A percentile compares a stretch with the other conserved stretches of the same genome.
Evolutionary conservation across 35 echinoderm and acorn worm species (phyloP).

Genomic region (Antedon bifida): DNA sequence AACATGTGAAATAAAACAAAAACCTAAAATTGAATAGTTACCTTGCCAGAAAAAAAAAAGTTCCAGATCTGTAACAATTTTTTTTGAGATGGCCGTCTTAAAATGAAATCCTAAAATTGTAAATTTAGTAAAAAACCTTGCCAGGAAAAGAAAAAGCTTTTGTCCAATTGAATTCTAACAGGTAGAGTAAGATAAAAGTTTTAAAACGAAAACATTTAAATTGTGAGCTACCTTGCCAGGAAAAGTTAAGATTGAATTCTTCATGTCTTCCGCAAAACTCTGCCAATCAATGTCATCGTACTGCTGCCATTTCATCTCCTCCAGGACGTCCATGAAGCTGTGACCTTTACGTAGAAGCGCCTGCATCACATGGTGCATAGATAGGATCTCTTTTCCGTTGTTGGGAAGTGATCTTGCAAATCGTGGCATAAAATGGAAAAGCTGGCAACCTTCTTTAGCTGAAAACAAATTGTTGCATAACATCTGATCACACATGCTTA

Average conservation of each 20-base stretch:
- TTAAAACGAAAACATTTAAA: background rate
- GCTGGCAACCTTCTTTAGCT: slow-evolving; percentile 33
- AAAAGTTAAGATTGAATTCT: slow-evolving; percentile 45
- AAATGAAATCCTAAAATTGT: no score
- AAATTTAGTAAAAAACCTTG: no score
- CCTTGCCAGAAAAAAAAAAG: no score
- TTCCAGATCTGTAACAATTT: no score
- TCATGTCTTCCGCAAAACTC: slow-evolving; percentile 41
- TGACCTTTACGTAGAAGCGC: slow-evolving; percentile 46
- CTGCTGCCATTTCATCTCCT: slow-evolving; percentile 15
- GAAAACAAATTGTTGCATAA: no score
- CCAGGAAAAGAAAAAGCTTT: no score
- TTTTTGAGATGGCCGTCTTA: no score
- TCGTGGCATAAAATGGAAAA: slow-evolving; percentile 85
- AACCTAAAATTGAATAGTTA: no score
- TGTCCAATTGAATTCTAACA: no score
- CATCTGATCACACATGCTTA: no score
- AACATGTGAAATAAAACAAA: no score
- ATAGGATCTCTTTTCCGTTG: slow-evolving; percentile 95
- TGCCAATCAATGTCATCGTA: slow-evolving; percentile 40
- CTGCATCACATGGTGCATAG: slow-evolving; percentile 93
- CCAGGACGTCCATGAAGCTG: slow-evolving; percentile 34
- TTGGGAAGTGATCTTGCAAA: slow-evolving; percentile 79
- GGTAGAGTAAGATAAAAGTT: no score
- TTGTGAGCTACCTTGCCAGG: slow-evolving; percentile 56